Conservation (phyloP, 2,113 vertebrate genomes). For the Cavia porcellus region DNA sequence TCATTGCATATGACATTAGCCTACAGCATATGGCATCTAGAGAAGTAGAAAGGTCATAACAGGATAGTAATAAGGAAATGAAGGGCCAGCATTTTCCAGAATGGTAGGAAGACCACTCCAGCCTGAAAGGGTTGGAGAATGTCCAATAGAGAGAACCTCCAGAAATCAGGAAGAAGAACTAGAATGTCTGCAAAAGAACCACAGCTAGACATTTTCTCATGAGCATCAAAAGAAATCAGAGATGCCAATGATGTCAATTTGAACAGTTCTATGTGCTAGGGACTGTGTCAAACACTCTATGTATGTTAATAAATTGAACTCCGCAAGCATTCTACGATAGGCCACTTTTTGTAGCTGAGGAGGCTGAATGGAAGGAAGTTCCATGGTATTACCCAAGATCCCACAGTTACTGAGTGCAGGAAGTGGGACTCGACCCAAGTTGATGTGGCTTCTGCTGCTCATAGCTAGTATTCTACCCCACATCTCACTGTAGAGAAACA, state of each 20-base stretch:
- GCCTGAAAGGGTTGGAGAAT: neutral
- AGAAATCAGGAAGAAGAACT: neutral
- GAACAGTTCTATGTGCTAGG: neutral
- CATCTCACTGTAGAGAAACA: neutral
- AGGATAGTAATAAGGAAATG: neutral
- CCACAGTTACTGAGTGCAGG: neutral
- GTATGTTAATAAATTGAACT: neutral
- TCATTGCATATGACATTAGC: neutral
- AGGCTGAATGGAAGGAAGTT: neutral
- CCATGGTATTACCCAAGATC: neutral
- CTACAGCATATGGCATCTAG: neutral
- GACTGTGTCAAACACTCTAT: neutral
- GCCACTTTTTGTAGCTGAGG: neutral
- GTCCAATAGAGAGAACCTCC: neutral
- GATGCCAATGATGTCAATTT: neutral
- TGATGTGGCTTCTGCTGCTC: neutral
- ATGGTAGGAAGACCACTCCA: neutral
- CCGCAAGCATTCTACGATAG: neutral
- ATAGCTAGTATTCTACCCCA: rapidly evolving
- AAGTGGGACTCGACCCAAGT: neutral
- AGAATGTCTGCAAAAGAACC: neutral
- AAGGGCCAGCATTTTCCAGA: neutral
- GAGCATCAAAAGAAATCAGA: neutral
- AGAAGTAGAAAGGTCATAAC: neutral
- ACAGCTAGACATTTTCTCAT: neutral